Conservation (phyloP, 2,113 vertebrate species). For the Panurus biarmicus region DNA sequence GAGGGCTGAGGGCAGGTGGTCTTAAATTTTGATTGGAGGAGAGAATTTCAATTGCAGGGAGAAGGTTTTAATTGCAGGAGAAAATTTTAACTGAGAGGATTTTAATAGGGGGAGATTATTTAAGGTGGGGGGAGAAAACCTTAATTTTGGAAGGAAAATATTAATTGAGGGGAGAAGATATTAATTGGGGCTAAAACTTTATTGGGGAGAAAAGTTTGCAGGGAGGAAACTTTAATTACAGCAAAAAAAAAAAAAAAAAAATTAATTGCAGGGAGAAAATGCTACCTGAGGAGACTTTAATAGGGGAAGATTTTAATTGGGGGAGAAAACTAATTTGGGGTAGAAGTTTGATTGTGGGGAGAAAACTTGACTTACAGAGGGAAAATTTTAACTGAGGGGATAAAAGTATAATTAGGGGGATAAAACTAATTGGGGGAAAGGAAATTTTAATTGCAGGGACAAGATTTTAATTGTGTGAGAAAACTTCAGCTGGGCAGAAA, state of each 20-base stretch:
- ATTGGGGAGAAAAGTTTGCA: neutral
- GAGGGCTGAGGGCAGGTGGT: neutral
- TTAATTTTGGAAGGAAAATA: neutral
- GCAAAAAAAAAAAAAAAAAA: neutral
- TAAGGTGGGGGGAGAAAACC: neutral
- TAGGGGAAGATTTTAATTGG: neutral
- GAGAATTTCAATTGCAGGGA: neutral
- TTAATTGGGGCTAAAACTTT: neutral
- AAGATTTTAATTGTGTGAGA: neutral
- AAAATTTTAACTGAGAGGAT: neutral
- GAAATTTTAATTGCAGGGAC: neutral
- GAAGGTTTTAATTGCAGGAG: neutral
- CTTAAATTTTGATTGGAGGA: neutral
- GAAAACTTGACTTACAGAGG: neutral
- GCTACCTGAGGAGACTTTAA: neutral
- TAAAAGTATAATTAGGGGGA: neutral
- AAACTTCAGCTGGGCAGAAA: neutral
- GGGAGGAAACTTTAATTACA: neutral
- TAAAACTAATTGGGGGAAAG: neutral
- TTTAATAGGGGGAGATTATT: neutral
- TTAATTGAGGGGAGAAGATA: too few relatives aligned
- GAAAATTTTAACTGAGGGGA: neutral
- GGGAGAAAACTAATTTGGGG: neutral
- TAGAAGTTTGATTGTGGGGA: neutral
- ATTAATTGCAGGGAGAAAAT: neutral